Evolutionary conservation across 2,113 vertebrate genomes (phyloP), one percentile per base, ranked within the genome.

Genomic region (Ageneiosus marmoratus): DNA sequence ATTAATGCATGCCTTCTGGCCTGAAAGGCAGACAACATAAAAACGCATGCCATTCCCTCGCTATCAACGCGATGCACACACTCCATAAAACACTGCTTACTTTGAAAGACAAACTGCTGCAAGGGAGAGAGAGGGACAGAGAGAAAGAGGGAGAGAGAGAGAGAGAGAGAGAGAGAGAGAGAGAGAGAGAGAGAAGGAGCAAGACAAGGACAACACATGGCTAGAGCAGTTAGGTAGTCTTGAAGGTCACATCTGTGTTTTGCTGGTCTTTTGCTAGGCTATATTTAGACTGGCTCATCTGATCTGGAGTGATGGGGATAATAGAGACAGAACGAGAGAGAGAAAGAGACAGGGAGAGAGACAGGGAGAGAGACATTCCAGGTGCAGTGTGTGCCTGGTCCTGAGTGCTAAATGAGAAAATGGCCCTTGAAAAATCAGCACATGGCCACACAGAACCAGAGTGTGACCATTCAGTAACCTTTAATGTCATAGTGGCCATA

Each of bases 241-340:
- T 91, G 89, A 93, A 93, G 91, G 92, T 92, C 92, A 92, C 84
- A 62, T 80, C 86, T 85, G 90, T 90, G 89, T 63, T 88, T 87
- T 89, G 85, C 82, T 75, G 83, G 76, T 88, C 79, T 88, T 90
- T 86, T 89, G 65, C 85, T 84, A 55, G 72, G 87, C 88, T 92
- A 91, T 93, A 93, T 93, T 93, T 92, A 92, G 88, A 89, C 41
- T 65, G 89, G 88, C 87, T 90, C 89, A 91, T 89, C 90, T 86
- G 87, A 92, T 79, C 83, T 80, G 72, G 62, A 87, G 80, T 80
- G 82, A 85, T 83, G 46, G 77, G 72, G 62, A 76, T 69, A 76
- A 86, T 69, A 15, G 32, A 60, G 24, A n/a, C n/a, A n/a, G n/a
- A n/a, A n/a, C n/a, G 34, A 83, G 83, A 72, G 84, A 87, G 69